phyloP scores from a whole-genome alignment of 1,140 invertebrate genomes.

The Philotrypesis tridentata region DNA sequence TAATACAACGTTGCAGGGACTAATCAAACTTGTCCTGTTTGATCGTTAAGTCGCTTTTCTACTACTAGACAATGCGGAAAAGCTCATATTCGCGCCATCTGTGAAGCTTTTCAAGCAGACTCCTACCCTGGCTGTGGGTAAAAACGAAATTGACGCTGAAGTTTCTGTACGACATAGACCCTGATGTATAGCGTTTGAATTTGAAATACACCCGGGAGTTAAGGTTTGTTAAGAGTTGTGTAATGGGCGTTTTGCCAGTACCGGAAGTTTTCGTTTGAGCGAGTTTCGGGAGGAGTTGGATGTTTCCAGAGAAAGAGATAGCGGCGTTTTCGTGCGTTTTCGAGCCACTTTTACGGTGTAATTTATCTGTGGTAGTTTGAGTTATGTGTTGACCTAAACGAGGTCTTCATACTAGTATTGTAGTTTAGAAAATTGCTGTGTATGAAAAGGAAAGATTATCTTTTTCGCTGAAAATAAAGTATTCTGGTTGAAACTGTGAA shows the following conservation, averaged over 20 bases:
- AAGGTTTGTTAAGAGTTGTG: background rate
- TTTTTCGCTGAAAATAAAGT: background rate
- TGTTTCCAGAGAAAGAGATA: background rate
- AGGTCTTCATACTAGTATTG: too few species aligned
- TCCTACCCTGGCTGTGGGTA: background rate
- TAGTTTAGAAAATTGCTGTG: background rate
- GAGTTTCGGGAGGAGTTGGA: background rate
- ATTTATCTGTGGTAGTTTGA: too few species aligned
- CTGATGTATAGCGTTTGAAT: background rate
- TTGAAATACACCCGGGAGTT: background rate
- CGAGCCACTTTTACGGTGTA: too few species aligned
- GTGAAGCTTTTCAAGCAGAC: background rate
- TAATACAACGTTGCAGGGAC: background rate
- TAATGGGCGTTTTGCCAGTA: background rate
- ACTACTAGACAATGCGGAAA: background rate
- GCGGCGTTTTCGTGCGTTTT: background rate
- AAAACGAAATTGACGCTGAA: background rate
- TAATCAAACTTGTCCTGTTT: background rate
- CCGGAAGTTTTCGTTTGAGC: background rate
- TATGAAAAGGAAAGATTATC: background rate
- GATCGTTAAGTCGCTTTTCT: conserved; percentile 12
- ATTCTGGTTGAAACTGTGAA: too few species aligned
- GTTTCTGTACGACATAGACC: background rate
- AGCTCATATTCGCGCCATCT: conserved; percentile 13
- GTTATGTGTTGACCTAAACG: too few species aligned